Percentiles rank a stretch among this genome's conserved stretches.
Conservation (phyloP, 1,140 invertebrate genomes). For the Augochlora pura region DNA sequence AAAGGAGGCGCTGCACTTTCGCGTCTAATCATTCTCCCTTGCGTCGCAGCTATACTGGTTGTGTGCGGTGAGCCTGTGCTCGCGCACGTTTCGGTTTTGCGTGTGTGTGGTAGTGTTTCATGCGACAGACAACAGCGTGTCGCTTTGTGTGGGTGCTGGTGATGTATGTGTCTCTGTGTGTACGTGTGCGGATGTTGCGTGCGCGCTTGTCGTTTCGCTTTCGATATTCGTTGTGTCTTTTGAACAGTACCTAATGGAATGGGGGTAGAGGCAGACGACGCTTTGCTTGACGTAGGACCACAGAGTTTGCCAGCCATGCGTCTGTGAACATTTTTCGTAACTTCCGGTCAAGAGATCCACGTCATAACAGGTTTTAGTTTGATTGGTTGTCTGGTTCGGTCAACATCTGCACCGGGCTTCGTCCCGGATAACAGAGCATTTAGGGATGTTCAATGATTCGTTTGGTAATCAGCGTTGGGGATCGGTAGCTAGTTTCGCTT, state of each 20-base stretch:
- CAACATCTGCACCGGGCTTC: neutral
- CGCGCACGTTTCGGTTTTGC: neutral
- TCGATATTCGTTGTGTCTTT: slow-evolving; percentile 62
- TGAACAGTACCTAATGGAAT: slow-evolving; percentile 78
- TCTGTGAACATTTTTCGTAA: slow-evolving; percentile 80
- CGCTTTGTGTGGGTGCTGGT: neutral
- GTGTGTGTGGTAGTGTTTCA: neutral
- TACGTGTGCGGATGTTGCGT: neutral
- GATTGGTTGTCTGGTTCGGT: neutral
- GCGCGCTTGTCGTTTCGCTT: slow-evolving; percentile 36
- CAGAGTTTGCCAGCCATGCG: slow-evolving; percentile 81
- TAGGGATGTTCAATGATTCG: slow-evolving; percentile 22
- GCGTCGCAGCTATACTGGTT: slow-evolving; percentile 42
- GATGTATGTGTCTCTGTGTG: neutral
- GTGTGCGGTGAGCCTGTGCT: slow-evolving; percentile 14
- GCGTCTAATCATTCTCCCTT: slow-evolving; percentile 46
- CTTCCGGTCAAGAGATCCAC: slow-evolving; percentile 72
- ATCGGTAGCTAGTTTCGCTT: neutral
- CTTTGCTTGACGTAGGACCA: slow-evolving; percentile 80
- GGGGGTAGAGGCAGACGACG: slow-evolving; percentile 80
- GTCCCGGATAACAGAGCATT: slow-evolving; percentile 19
- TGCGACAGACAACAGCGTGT: neutral
- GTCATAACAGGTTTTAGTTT: slow-evolving; percentile 39
- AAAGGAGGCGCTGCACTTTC: slow-evolving; percentile 48
- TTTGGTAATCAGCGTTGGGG: slow-evolving; percentile 42